phyloP scores from a whole-genome alignment of 2,888 invertebrate species.

The Eupithecia tripunctaria region DNA sequence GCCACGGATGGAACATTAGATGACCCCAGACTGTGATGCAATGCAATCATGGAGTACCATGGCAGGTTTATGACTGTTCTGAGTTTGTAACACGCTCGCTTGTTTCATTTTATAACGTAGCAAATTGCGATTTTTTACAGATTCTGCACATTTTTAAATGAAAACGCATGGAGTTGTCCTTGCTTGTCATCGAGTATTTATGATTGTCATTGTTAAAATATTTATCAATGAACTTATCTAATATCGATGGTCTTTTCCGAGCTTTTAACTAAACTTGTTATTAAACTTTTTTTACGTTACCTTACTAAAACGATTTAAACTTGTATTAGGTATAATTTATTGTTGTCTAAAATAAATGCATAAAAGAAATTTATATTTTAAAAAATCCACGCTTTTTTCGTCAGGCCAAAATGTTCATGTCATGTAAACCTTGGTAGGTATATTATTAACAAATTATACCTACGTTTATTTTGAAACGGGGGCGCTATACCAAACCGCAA shows the following conservation, averaged over 20 bases:
- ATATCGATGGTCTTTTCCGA: not conserved
- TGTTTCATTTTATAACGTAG: not conserved
- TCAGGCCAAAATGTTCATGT: not conserved
- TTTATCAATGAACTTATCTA: no score
- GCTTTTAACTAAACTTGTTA: not conserved
- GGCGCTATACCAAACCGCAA: constrained; percentile 20
- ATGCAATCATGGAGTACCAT: constrained; percentile 34
- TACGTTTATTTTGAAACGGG: constrained; percentile 15
- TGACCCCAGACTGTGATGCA: constrained; percentile 52
- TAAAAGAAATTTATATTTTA: no score
- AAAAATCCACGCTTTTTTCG: not conserved
- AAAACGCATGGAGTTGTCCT: not conserved
- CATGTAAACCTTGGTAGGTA: no score
- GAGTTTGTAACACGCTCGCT: constrained; percentile 8
- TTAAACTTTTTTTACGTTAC: not conserved
- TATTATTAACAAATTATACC: not conserved
- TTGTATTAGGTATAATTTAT: no score
- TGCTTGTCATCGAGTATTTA: not conserved
- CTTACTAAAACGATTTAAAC: no score
- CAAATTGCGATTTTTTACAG: not conserved
- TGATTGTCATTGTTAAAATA: not conserved
- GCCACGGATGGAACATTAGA: constrained; percentile 45
- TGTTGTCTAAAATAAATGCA: no score
- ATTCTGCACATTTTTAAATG: not conserved
- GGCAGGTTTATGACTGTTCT: constrained; percentile 3